These are phyloP conservation scores for Lepidotrigona ventralis DNA, from an alignment of 1,140 invertebrate genomes.

Conservation along the genomic window DNA sequence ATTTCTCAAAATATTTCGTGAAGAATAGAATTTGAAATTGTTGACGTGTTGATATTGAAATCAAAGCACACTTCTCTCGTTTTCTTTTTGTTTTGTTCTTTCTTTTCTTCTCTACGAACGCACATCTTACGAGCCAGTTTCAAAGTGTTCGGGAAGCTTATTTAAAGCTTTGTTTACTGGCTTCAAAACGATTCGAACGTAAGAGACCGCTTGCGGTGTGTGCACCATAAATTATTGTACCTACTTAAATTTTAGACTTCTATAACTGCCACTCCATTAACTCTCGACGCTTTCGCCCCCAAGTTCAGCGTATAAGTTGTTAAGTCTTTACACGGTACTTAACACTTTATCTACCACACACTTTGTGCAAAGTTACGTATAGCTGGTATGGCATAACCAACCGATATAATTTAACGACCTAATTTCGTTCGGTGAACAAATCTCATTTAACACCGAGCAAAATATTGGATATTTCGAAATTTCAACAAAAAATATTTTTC, in stretches of 20 bases:
- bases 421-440: neutral
- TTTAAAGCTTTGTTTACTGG: slow-evolving; percentile 7
- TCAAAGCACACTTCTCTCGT: too few species aligned
- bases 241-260: slow-evolving; percentile 9
- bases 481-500: too few species aligned
- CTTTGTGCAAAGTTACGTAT: neutral
- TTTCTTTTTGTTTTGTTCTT: too few species aligned
- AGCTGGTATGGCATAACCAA: too few species aligned
- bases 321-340: neutral
- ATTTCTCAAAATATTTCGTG: too few species aligned
- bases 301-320: neutral
- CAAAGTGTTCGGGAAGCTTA: neutral
- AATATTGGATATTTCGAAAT: neutral
- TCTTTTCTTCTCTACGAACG: neutral
- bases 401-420: too few species aligned
- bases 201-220: neutral
- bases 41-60: too few species aligned
- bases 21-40: too few species aligned
- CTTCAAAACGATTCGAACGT: neutral
- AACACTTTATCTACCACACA: neutral
- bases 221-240: neutral
- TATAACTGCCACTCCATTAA: neutral
- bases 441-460: neutral
- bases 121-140: neutral
- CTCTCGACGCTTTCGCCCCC: neutral